These are phyloP conservation scores for Neostethus bicornis DNA, from an alignment of 2,797 vertebrate genomes.

Conservation along the genomic window DNA sequence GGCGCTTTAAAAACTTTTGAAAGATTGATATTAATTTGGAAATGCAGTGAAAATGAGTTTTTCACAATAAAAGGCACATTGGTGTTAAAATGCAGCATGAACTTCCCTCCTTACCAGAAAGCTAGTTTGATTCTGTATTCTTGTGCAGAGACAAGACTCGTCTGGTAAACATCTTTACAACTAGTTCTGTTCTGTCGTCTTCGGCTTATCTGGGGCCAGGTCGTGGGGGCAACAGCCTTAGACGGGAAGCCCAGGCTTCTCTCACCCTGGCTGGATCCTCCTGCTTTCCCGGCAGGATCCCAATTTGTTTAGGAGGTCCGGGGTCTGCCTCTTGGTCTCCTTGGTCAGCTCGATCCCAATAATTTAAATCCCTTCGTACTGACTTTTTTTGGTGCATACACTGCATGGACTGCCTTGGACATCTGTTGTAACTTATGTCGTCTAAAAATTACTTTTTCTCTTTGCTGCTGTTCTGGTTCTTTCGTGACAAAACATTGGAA, in stretches of 20 bases:
- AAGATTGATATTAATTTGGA: neutral
- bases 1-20: no score
- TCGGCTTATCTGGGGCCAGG: no score
- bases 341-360: no score
- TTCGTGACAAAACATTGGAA: slow-evolving; percentile 28
- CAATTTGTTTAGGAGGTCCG: no score
- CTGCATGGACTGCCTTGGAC: slow-evolving; percentile 49
- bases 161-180: slow-evolving; percentile 44
- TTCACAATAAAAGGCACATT: neutral
- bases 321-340: no score
- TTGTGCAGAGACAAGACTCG: slow-evolving; percentile 12
- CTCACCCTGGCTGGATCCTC: no score
- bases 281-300: no score
- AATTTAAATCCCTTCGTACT: neutral
- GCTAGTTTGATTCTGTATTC: slow-evolving; percentile 32
- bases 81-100: no score
- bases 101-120: slow-evolving; percentile 23
- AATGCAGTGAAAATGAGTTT: neutral
- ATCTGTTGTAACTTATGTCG: slow-evolving; percentile 55
- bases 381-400: slow-evolving; percentile 48
- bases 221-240: no score
- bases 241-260: no score
- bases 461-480: slow-evolving; percentile 25
- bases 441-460: slow-evolving; percentile 29
- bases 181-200: no score